Conservation (phyloP, 2,797 vertebrate species). For the Acomys russatus region DNA sequence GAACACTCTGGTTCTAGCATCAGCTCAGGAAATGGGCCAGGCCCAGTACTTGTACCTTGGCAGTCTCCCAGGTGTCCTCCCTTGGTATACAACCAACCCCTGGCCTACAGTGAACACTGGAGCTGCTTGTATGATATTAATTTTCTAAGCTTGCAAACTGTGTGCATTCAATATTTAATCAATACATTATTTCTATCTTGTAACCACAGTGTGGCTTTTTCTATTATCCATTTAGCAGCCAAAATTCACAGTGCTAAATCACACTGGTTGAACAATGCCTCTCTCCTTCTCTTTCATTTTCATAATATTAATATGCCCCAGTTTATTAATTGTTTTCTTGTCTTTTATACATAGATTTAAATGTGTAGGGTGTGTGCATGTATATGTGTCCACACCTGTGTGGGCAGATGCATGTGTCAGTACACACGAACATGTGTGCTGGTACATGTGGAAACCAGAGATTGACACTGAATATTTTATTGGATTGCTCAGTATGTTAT, state of each 20-base stretch:
- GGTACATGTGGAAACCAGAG: background rate
- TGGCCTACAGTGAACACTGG: background rate
- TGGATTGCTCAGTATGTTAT: background rate
- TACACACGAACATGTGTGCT: background rate
- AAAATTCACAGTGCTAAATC: background rate
- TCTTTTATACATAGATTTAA: too few relatives aligned
- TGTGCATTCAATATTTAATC: background rate
- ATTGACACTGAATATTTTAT: background rate
- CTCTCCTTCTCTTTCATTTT: background rate
- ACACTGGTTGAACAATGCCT: background rate
- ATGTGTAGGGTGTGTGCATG: background rate
- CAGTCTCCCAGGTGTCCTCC: accelerated
- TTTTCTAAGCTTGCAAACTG: background rate
- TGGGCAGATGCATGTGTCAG: background rate
- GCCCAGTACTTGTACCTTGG: too few relatives aligned
- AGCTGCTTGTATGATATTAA: background rate
- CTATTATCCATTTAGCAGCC: background rate
- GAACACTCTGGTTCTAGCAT: background rate
- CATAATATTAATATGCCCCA: background rate
- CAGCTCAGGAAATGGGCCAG: background rate
- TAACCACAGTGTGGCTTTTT: background rate
- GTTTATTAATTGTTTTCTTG: background rate
- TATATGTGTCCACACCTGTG: background rate
- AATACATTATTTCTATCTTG: background rate
- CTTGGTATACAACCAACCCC: accelerated